Percentiles rank a stretch among this genome's conserved stretches.
Conservation (phyloP, 2,113 vertebrate species). For the Neoarius graeffei region DNA sequence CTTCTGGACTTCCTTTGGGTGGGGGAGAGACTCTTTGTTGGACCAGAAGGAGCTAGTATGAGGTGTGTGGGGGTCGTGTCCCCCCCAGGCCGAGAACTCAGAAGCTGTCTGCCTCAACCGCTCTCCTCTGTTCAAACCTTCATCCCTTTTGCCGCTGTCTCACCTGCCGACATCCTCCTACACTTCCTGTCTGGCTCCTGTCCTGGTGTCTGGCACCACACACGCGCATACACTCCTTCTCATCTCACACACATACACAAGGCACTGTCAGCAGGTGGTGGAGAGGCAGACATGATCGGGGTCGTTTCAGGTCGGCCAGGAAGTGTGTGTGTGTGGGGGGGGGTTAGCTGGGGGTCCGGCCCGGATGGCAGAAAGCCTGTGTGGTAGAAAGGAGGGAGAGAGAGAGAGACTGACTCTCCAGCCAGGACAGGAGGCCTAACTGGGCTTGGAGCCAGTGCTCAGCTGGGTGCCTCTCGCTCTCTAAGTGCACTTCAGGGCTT, state of each 20-base stretch:
- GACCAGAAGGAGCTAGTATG: background rate
- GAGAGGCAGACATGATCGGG: constrained; percentile 49
- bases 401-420: constrained; percentile 26
- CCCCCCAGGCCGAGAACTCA: background rate
- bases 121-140: constrained; percentile 9
- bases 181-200: constrained; percentile 39
- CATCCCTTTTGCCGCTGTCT: constrained; percentile 11
- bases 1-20: background rate
- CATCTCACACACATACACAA: constrained; percentile 29
- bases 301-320: constrained; percentile 55
- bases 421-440: constrained; percentile 53
- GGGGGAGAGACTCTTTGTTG: background rate
- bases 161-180: constrained; percentile 21
- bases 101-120: background rate
- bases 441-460: constrained; percentile 61
- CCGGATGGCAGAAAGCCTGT: constrained; percentile 46
- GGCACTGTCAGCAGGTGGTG: constrained; percentile 46
- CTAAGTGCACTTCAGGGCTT: background rate
- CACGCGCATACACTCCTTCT: constrained; percentile 1
- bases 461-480: constrained; percentile 55
- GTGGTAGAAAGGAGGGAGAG: constrained; percentile 12
- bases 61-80: background rate
- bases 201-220: constrained; percentile 22
- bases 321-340: constrained; percentile 37
- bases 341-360: constrained; percentile 37